Evolutionary conservation across 2,888 invertebrate genomes (phyloP).

Genomic region (Patella ulyssiponensis): DNA sequence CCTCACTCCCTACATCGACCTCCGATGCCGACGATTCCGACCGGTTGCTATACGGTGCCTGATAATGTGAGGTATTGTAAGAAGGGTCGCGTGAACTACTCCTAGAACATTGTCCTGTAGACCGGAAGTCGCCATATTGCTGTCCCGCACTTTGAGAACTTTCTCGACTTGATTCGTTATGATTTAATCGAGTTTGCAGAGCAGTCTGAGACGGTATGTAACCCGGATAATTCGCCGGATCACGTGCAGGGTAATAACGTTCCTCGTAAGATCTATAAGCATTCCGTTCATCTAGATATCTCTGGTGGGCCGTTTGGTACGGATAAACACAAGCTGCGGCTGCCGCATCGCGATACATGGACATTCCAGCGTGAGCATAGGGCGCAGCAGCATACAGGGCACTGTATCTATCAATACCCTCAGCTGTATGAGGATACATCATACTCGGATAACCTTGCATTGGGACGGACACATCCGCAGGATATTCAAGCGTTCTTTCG

Average conservation of each 20-base stretch:
- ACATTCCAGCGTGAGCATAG: slow-evolving; percentile 47
- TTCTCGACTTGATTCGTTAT: slow-evolving; percentile 37
- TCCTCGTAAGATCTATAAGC: slow-evolving; percentile 55
- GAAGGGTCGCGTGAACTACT: slow-evolving; percentile 60
- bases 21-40: slow-evolving; percentile 71
- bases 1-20: slow-evolving; percentile 66
- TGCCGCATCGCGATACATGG: slow-evolving; percentile 50
- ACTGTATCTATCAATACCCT: slow-evolving; percentile 60
- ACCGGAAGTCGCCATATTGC: slow-evolving; percentile 43
- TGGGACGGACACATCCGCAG: slow-evolving; percentile 39
- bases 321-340: slow-evolving; percentile 50
- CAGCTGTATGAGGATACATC: slow-evolving; percentile 50
- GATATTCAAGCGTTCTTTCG: slow-evolving; percentile 36
- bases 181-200: slow-evolving; percentile 42
- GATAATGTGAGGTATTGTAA: slow-evolving; percentile 48
- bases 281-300: slow-evolving; percentile 57
- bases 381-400: slow-evolving; percentile 53
- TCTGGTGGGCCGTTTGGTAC: slow-evolving; percentile 46
- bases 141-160: slow-evolving; percentile 39
- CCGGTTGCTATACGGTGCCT: slow-evolving; percentile 66
- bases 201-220: slow-evolving; percentile 43
- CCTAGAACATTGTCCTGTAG: slow-evolving; percentile 55
- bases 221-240: slow-evolving; percentile 49
- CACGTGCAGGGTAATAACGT: slow-evolving; percentile 51
- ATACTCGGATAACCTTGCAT: slow-evolving; percentile 53